These are phyloP conservation scores for Candidula unifasciata DNA, from an alignment of 2,888 invertebrate genomes.

Conservation along the genomic window DNA sequence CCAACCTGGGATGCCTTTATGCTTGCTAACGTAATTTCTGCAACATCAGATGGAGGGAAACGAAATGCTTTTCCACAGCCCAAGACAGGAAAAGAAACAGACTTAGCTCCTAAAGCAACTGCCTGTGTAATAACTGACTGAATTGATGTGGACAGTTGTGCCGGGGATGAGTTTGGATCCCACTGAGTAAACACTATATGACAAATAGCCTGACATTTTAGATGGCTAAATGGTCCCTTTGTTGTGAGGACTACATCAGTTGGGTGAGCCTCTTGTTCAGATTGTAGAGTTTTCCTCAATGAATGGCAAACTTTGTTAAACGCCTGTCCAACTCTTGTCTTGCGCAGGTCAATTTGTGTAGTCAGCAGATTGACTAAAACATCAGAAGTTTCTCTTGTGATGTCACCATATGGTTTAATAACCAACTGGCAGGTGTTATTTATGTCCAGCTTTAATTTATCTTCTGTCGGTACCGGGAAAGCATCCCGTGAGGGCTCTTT, in stretches of 20 bases:
- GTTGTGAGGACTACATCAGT: slow-evolving; percentile 17
- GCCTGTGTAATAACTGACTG: neutral
- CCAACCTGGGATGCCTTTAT: neutral
- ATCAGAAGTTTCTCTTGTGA: slow-evolving; percentile 34
- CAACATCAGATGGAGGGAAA: slow-evolving; percentile 22
- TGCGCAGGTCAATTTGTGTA: slow-evolving; percentile 38
- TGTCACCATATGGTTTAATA: slow-evolving; percentile 36
- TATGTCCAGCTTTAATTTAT: neutral
- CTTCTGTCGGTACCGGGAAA: neutral
- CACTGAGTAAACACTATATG: slow-evolving; percentile 27
- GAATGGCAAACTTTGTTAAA: slow-evolving; percentile 36
- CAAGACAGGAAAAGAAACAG: slow-evolving; percentile 39
- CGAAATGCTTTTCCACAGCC: slow-evolving; percentile 36
- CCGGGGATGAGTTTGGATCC: slow-evolving; percentile 12
- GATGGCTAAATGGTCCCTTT: neutral
- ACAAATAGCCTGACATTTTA: slow-evolving; percentile 37
- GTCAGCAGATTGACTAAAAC: slow-evolving; percentile 44
- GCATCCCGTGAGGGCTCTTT: neutral
- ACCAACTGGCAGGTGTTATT: slow-evolving; percentile 26
- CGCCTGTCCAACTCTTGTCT: slow-evolving; percentile 44
- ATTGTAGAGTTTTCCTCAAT: slow-evolving; percentile 2
- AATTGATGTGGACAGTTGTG: neutral
- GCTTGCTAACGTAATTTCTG: slow-evolving; percentile 5
- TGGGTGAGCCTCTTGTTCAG: neutral
- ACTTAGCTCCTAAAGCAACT: slow-evolving; percentile 9